Base-by-base conservation (phyloP, 2,888 invertebrate species). In the Epinotia brunnichana region DNA sequence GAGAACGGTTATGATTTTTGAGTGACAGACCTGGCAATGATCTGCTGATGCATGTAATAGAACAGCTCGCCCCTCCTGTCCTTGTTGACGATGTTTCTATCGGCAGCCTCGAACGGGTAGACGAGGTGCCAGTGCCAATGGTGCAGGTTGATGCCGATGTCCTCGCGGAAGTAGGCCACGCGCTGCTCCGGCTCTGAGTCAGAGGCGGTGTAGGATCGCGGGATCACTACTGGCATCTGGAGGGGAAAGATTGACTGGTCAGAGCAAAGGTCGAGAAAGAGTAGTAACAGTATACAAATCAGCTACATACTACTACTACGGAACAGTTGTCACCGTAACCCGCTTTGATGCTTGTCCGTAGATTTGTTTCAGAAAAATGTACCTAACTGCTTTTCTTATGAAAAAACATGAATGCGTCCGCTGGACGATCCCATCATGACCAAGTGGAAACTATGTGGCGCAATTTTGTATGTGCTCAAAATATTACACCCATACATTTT, bases 101-200 rank as follows among this genome's bases (percentile, higher is more conserved):
- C 90, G 0, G 94, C 88, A 0, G 95, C 95, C 77, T 96, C 95
- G 86, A 96, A 96, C 0, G 97, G 97, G 86, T 97, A 97, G 2
- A 97, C 97, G 77, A 97, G 94, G 87, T 98, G 97, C 97, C 97
- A 97, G 84, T 97, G 97, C 97, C 97, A 98, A 85, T 98, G 97
- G 86, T 97, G 97, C 66, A 97, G 95, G 89, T 97, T 97, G 79
- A 97, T 94, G 76, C 97, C 97, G 74, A 97, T 92, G 86, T 97
- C 97, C 85, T 97, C 97, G 54, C 97, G 95, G 94, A 96, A 97
- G 88, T 97, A 98, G 41, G 97, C 96, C 74, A 97, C 87, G 5
- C 96, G 94, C 85, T 97, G 97, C 81, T 98, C 97, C 0, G 95
- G 95, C 80, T 97, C 97, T 3, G 93, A 81, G 76, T 95, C 94